These are phyloP conservation scores for Sympetrum striolatum DNA, from an alignment of 2,888 invertebrate species.

Conservation along the genomic window DNA sequence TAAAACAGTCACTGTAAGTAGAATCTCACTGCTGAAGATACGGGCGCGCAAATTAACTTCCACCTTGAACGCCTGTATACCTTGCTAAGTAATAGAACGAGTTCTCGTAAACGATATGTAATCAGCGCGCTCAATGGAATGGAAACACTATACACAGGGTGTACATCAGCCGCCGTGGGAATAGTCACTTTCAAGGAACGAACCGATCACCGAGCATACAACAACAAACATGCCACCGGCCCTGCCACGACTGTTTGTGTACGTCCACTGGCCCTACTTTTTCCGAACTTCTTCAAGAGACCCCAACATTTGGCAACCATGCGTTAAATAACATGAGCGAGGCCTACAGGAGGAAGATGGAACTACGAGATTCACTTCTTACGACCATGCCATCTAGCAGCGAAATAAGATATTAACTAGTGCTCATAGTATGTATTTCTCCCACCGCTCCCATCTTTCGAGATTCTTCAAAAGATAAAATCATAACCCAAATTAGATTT, in stretches of 20 bases:
- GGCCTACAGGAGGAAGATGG: neutral
- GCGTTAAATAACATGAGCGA: neutral
- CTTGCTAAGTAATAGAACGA: neutral
- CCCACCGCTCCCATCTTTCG: too few relatives aligned
- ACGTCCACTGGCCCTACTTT: neutral
- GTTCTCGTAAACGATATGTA: neutral
- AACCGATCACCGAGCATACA: neutral
- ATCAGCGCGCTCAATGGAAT: neutral
- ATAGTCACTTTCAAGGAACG: neutral
- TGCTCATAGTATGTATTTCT: too few relatives aligned
- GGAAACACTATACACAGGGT: neutral
- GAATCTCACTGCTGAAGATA: too few relatives aligned
- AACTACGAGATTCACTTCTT: neutral
- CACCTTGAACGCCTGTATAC: neutral
- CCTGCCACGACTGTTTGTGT: neutral
- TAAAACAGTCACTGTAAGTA: too few relatives aligned
- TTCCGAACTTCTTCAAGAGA: neutral
- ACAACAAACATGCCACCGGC: too few relatives aligned
- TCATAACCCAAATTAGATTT: too few relatives aligned
- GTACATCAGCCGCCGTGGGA: neutral
- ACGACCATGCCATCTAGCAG: too few relatives aligned
- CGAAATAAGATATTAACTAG: too few relatives aligned
- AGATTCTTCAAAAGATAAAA: too few relatives aligned
- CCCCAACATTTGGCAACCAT: neutral
- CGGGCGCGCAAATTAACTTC: neutral